Conservation (phyloP, 2,113 vertebrate species). For the Oncorhynchus clarkii region DNA sequence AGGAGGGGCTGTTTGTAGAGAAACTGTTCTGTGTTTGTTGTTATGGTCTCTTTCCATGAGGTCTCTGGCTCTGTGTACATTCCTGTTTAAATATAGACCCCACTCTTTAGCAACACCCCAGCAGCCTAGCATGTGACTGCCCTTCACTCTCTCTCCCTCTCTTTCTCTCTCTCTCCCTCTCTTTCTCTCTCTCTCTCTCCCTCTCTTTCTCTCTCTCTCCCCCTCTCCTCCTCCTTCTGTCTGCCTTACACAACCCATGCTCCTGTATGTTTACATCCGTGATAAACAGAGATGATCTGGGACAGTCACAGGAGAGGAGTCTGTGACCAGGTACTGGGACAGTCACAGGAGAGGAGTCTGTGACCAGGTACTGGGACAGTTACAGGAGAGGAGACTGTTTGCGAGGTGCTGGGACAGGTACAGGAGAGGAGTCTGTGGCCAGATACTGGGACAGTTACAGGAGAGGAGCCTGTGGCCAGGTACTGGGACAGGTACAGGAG, state of each 20-base stretch:
- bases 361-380: too few species aligned
- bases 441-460: too few species aligned
- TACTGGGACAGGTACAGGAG: too few species aligned
- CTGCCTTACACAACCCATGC: background rate
- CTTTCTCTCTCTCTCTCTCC: too few species aligned
- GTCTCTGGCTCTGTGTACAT: conserved; percentile 79
- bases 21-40: conserved; percentile 59
- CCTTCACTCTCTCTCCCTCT: background rate
- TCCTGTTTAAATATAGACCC: conserved; percentile 90
- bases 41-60: conserved; percentile 73
- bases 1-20: conserved; percentile 71
- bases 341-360: too few species aligned
- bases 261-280: background rate
- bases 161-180: too few species aligned
- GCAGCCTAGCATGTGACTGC: conserved; percentile 29
- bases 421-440: too few species aligned
- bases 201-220: conserved; percentile 6
- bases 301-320: too few species aligned
- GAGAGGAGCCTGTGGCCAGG: too few species aligned
- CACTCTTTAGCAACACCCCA: conserved; percentile 67
- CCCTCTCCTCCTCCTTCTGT: background rate
- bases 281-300: background rate
- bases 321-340: too few species aligned
- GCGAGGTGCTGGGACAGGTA: too few species aligned
- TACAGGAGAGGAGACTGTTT: too few species aligned